phyloP scores from a whole-genome alignment of 2,888 invertebrate genomes.

The Agriopis aurantiaria region DNA sequence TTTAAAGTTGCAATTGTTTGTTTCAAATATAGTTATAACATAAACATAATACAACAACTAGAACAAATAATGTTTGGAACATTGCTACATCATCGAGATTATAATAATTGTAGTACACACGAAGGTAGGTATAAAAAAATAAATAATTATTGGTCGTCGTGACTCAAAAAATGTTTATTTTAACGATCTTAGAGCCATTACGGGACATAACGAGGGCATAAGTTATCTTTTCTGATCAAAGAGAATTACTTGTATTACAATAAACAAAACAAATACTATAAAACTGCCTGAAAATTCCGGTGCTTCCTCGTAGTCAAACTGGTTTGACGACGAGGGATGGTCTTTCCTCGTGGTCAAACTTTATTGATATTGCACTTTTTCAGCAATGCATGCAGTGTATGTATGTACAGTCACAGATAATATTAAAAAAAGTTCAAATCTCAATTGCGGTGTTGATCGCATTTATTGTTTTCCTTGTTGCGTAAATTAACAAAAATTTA shows the following conservation, averaged over 20 bases:
- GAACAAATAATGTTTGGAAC: background rate
- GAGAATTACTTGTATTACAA: background rate
- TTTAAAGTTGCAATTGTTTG: no score
- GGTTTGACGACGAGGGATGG: no score
- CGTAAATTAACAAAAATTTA: no score
- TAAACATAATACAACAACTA: background rate
- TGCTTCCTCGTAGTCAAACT: no score
- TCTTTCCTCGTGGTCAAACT: no score
- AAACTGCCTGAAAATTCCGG: background rate
- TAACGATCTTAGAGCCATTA: slow-evolving; percentile 18
- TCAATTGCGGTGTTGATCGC: no score
- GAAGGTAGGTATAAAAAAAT: background rate
- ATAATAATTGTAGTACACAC: slow-evolving; percentile 3
- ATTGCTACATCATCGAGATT: background rate
- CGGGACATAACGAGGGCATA: slow-evolving; percentile 14
- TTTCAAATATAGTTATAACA: no score
- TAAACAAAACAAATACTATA: background rate
- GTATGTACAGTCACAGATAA: no score
- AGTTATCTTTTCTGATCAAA: slow-evolving; percentile 11
- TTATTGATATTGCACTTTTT: no score
- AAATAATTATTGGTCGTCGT: slow-evolving; percentile 28
- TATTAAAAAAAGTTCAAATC: no score
- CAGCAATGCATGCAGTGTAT: no score
- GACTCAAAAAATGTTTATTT: slow-evolving; percentile 23
- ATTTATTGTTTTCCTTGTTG: no score